Evolutionary conservation across 2,888 invertebrate genomes (phyloP).

Genomic region (Octodonta nipae): DNA sequence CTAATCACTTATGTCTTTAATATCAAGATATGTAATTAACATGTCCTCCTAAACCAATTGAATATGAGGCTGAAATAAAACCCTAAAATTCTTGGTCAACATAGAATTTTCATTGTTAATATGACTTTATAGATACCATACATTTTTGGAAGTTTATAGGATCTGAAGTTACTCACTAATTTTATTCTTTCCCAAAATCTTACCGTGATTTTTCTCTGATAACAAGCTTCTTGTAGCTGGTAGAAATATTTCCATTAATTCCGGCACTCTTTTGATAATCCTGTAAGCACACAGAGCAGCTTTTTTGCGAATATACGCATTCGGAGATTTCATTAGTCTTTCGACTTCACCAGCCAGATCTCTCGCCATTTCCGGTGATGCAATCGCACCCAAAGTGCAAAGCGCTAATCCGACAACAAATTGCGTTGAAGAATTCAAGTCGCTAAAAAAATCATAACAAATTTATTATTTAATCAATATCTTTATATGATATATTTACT

Average conservation of each 20-base stretch:
- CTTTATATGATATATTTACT: constrained; percentile 48
- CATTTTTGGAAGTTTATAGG: too few species aligned
- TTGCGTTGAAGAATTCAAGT: constrained; percentile 93
- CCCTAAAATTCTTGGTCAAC: too few species aligned
- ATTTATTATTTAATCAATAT: neutral
- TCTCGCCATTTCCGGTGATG: constrained; percentile 97
- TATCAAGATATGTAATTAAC: too few species aligned
- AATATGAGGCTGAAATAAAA: too few species aligned
- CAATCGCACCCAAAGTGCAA: constrained; percentile 95
- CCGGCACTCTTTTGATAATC: constrained; percentile 90
- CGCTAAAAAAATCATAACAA: constrained; percentile 49
- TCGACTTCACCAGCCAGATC: constrained; percentile 98
- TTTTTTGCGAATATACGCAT: constrained; percentile 98
- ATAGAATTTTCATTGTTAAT: too few species aligned
- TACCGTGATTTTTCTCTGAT: constrained; percentile 98
- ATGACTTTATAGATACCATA: too few species aligned
- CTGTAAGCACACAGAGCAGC: constrained; percentile 91
- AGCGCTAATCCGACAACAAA: constrained; percentile 96
- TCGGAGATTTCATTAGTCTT: constrained; percentile 92
- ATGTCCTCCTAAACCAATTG: too few species aligned
- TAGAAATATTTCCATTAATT: constrained; percentile 98
- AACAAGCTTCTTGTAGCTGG: constrained; percentile 91
- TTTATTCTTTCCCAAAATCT: neutral
- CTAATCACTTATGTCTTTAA: too few species aligned
- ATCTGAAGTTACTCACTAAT: too few species aligned